Evolutionary conservation across 2,113 vertebrate genomes (phyloP).

Genomic region (Colius striatus): DNA sequence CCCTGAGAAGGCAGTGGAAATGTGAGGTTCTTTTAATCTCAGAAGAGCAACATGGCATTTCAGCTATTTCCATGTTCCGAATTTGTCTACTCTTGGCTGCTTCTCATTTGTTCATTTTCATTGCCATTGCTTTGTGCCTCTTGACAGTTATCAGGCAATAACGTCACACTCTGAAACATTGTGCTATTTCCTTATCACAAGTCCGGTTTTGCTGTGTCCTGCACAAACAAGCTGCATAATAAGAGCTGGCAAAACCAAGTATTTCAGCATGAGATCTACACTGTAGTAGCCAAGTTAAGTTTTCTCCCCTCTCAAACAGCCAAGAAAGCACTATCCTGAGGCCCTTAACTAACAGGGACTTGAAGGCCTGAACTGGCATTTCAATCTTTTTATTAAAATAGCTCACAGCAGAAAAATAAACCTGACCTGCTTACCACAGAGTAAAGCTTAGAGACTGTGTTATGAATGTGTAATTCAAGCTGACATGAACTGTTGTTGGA

Average conservation of each 20-base stretch:
- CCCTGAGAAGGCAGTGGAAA: neutral
- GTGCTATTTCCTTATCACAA: neutral
- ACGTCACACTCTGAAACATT: neutral
- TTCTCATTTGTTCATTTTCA: neutral
- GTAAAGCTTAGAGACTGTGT: neutral
- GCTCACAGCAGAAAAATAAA: conserved; percentile 39
- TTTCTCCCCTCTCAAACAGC: neutral
- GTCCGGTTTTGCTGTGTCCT: conserved; percentile 30
- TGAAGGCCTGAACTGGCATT: conserved; percentile 38
- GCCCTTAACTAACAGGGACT: conserved; percentile 12
- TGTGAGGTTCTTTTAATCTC: neutral
- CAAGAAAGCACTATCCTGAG: conserved; percentile 12
- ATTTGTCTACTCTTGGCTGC: neutral
- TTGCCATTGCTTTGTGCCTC: neutral
- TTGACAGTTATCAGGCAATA: neutral
- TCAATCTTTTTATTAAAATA: conserved; percentile 38
- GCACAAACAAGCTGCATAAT: conserved; percentile 37
- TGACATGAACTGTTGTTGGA: conserved; percentile 20
- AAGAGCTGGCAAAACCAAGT: conserved; percentile 27
- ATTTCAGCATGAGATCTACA: neutral
- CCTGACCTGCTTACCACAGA: conserved; percentile 16
- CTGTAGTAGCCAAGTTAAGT: conserved; percentile 20
- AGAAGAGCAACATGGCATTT: neutral
- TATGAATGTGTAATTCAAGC: conserved; percentile 38
- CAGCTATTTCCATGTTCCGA: neutral